Conservation (phyloP, 1,140 invertebrate genomes). For the Drosophila sturtevanti region DNA sequence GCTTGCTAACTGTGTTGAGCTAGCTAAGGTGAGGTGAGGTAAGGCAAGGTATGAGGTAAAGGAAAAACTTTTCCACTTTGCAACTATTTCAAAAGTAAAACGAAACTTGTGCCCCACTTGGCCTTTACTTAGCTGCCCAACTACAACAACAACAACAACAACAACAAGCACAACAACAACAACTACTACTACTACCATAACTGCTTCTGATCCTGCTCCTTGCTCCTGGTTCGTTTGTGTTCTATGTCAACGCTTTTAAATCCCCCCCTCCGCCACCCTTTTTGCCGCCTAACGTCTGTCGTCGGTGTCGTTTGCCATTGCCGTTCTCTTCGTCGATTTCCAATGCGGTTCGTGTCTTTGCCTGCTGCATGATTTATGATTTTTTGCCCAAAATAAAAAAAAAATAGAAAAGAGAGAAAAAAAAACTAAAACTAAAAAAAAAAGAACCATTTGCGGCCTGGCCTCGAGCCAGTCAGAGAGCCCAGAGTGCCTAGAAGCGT, state of each 20-base stretch:
- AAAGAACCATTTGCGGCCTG: constrained; percentile 59
- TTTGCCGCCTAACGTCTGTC: neutral
- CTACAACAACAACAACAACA: neutral
- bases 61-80: constrained; percentile 79
- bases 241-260: constrained; percentile 57
- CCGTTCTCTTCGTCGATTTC: constrained; percentile 55
- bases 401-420: no score
- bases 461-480: constrained; percentile 23
- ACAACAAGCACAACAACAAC: neutral
- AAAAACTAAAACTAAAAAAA: neutral
- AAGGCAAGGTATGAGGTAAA: constrained; percentile 39
- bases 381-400: constrained; percentile 60
- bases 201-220: neutral
- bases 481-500: constrained; percentile 62
- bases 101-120: constrained; percentile 57
- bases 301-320: neutral
- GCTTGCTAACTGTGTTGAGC: no score
- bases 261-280: no score
- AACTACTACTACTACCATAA: neutral
- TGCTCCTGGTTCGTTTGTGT: neutral
- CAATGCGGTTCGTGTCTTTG: constrained; percentile 75
- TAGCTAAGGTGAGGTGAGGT: neutral
- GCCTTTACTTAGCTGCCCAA: constrained; percentile 14
- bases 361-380: constrained; percentile 77
- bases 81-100: constrained; percentile 80